Evolutionary conservation across 2,797 vertebrate genomes (phyloP), one percentile per base, ranked within the genome.

Genomic region (Kryptolebias ocellatus): DNA sequence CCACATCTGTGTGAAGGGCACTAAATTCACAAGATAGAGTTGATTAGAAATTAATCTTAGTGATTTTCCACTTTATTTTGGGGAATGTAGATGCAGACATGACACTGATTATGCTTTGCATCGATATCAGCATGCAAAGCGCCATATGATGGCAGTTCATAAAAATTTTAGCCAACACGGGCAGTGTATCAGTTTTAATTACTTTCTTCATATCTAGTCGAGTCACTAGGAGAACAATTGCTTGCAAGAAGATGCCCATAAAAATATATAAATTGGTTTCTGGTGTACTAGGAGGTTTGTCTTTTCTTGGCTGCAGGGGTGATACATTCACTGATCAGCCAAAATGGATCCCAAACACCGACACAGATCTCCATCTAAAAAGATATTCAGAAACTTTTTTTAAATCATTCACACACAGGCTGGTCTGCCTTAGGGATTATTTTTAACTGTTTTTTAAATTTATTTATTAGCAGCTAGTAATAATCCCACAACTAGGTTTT

Each of bases 131-230:
- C 42, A 64, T 47, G 49, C 28, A 47, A 67, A 52, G 68, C 58
- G 60, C 57, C 68, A 72, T 87, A 85, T 88, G 89, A 81, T 55
- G n/a, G 71, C 78, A 70, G 28, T 82, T 79, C 34, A 60, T 78
- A 68, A 60, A 77, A 68, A 67, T 78, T 66, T 75, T 80, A 59
- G 63, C 64, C 24, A 18, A 64, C 60, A 54, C 37, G 31, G 49
- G 51, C 70, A 53, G 68, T 79, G 68, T 60, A 58, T 84, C 60
- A 80, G 20, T 24, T 80, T 86, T 84, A 76, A 85, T 84, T 24
- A 24, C 74, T 69, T 53, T 51, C 27, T 39, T 31, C 52, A 58
- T 83, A 53, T 76, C 62, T 59, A 69, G 42, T 58, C 55, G 65
- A 28, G 54, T 70, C 64, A 62, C 15, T 45, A 34, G 50, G 65